These are phyloP conservation scores for Neoascia interrupta DNA, from an alignment of 2,888 invertebrate genomes.

Conservation along the genomic window DNA sequence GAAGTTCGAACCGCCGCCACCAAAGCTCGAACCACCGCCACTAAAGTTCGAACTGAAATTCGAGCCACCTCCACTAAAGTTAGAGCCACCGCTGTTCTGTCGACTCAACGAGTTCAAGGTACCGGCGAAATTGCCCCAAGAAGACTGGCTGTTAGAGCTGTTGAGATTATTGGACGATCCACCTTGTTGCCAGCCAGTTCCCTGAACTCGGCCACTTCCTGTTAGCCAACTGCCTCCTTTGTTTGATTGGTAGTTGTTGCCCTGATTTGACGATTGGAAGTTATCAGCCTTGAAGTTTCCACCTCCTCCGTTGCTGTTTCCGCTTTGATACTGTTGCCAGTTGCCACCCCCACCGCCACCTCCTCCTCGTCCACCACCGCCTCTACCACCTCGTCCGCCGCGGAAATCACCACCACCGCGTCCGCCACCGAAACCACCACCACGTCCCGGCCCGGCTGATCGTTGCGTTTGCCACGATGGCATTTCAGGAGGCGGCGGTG, in stretches of 20 bases:
- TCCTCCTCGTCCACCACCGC: conserved; percentile 73
- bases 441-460: conserved; percentile 80
- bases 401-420: conserved; percentile 74
- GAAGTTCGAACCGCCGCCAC: conserved; percentile 60
- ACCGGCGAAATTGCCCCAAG: conserved; percentile 65
- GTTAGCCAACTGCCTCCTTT: conserved; percentile 72
- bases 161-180: conserved; percentile 54
- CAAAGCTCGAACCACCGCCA: conserved; percentile 35
- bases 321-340: conserved; percentile 65
- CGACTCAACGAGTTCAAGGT: conserved; percentile 65
- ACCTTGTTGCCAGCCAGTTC: conserved; percentile 76
- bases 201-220: conserved; percentile 79
- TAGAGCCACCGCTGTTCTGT: neutral
- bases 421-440: conserved; percentile 75
- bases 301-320: conserved; percentile 54
- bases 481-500: conserved; percentile 98
- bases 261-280: conserved; percentile 25
- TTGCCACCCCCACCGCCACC: conserved; percentile 73
- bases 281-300: conserved; percentile 29
- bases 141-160: conserved; percentile 64
- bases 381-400: conserved; percentile 74
- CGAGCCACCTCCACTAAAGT: neutral
- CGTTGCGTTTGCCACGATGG: conserved; percentile 93
- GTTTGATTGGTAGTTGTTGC: conserved; percentile 23
- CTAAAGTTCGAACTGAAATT: neutral